Evolutionary conservation across 2,888 invertebrate genomes (phyloP).

Genomic region (Alitta virens): DNA sequence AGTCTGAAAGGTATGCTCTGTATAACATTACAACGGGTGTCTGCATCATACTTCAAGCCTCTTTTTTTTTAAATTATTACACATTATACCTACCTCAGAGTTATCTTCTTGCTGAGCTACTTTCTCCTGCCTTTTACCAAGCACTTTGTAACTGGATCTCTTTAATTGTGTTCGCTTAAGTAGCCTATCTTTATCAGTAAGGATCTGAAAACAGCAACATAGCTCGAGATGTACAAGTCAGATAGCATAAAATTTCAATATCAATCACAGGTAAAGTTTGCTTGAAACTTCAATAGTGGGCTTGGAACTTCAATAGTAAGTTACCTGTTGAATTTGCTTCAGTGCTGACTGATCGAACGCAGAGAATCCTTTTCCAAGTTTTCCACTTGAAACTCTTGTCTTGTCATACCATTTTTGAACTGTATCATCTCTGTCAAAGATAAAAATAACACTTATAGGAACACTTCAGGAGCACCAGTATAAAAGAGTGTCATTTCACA

Average conservation of each 20-base stretch:
- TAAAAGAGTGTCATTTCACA: no score
- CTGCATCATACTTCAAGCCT: not conserved
- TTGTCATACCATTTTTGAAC: slow-evolving; percentile 95
- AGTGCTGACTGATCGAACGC: slow-evolving; percentile 61
- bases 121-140: slow-evolving; percentile 34
- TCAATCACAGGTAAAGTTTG: no score
- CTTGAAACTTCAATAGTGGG: no score
- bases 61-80: not conserved
- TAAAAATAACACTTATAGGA: no score
- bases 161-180: slow-evolving; percentile 77
- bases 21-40: no score
- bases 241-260: no score
- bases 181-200: slow-evolving; percentile 70
- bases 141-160: slow-evolving; percentile 66
- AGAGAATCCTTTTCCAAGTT: slow-evolving; percentile 66
- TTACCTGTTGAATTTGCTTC: slow-evolving; percentile 77
- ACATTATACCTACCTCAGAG: not conserved
- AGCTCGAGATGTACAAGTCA: not conserved
- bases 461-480: no score
- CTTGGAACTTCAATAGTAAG: not conserved
- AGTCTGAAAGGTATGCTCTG: not conserved
- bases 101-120: not conserved
- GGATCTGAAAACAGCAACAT: slow-evolving; percentile 27
- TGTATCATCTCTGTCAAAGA: slow-evolving; percentile 68
- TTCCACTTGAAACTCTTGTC: slow-evolving; percentile 69